A percentile compares a stretch with the other conserved stretches of the same genome.
phyloP scores from a whole-genome alignment of 2,113 vertebrate species.

The Typhlomys cinereus region DNA sequence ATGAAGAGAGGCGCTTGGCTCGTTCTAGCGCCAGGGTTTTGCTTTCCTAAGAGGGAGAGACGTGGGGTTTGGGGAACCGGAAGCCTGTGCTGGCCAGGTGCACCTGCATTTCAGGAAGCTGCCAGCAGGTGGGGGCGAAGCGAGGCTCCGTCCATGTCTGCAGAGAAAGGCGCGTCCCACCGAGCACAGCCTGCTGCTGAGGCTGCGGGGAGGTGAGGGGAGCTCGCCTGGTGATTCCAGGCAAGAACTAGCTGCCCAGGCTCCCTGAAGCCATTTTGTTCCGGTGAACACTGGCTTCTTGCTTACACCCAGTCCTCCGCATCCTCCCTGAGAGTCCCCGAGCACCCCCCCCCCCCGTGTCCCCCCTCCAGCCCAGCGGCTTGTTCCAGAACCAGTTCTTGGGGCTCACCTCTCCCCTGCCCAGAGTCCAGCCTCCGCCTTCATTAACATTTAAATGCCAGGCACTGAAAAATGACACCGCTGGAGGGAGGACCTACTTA shows the following conservation, averaged over 20 bases:
- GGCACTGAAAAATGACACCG: constrained; percentile 69
- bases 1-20: not conserved
- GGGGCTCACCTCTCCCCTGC: not conserved
- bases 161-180: not conserved
- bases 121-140: constrained; percentile 83
- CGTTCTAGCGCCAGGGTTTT: not conserved
- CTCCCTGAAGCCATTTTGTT: not conserved
- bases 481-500: constrained; percentile 34
- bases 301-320: not conserved
- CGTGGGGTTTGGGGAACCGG: not conserved
- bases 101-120: constrained; percentile 79
- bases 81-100: constrained; percentile 35
- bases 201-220: not conserved
- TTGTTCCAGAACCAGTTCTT: constrained; percentile 4
- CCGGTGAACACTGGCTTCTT: not conserved
- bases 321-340: not conserved
- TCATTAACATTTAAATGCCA: constrained; percentile 78
- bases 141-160: not conserved
- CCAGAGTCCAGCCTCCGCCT: not conserved
- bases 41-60: not conserved
- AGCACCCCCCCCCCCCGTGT: constrained; percentile 44
- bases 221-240: fast-evolving
- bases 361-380: constrained; percentile 37
- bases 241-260: not conserved
- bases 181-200: not conserved